A percentile compares a stretch with the other conserved stretches of the same genome.
phyloP scores from a whole-genome alignment of 2,888 invertebrate species.

The Ormyrus rosae region DNA sequence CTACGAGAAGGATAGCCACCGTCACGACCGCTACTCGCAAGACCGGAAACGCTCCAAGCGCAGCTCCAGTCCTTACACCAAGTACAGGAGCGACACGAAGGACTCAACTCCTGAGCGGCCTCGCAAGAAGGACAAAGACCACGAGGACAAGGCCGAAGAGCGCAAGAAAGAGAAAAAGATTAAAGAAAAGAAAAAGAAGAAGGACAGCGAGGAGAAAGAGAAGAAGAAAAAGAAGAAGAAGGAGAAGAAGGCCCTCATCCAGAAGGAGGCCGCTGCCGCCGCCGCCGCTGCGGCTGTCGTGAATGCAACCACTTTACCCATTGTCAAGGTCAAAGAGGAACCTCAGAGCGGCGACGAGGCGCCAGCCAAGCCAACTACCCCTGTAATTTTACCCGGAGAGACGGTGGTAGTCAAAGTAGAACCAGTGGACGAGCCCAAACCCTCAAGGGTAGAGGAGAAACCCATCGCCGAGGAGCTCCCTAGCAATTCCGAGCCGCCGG shows the following conservation, averaged over 20 bases:
- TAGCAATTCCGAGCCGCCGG: constrained; percentile 6
- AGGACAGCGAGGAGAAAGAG: constrained; percentile 79
- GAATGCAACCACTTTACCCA: constrained; percentile 22
- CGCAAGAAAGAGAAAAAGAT: constrained; percentile 77
- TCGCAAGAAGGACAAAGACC: constrained; percentile 78
- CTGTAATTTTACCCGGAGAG: background rate
- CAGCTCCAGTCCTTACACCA: constrained; percentile 71
- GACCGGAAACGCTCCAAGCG: constrained; percentile 73
- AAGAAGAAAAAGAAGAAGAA: constrained; percentile 76
- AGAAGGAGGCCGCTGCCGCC: constrained; percentile 64
- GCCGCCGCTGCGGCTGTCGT: constrained; percentile 36
- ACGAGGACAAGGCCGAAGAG: constrained; percentile 71
- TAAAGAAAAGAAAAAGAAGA: constrained; percentile 76
- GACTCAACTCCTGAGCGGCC: constrained; percentile 72
- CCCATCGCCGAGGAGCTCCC: background rate
- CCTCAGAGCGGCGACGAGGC: constrained; percentile 45
- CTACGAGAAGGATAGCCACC: constrained; percentile 74
- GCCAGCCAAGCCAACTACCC: background rate
- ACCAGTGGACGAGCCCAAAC: constrained; percentile 29
- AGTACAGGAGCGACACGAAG: constrained; percentile 72
- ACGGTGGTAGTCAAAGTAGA: constrained; percentile 29
- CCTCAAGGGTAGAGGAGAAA: background rate
- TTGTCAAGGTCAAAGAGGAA: constrained; percentile 52
- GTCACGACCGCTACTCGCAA: constrained; percentile 73
- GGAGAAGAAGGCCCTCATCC: constrained; percentile 71